Base-by-base conservation (phyloP, 2,113 vertebrate species). In the Hemibagrus wyckioides region DNA sequence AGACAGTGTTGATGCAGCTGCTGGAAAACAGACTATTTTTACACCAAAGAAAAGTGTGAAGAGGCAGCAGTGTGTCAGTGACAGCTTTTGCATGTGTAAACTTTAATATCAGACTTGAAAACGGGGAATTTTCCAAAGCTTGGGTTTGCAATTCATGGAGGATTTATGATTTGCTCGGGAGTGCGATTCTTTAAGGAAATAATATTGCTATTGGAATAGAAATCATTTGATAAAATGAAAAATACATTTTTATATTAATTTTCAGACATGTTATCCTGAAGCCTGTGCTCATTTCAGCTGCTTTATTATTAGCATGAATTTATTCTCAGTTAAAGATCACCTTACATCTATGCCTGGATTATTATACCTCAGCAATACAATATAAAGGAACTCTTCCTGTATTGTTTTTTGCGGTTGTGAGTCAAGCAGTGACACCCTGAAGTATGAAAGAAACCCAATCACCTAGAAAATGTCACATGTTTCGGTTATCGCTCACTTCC, bases 401-500 rank as follows among this genome's bases (percentile, higher is more conserved):
- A 36, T 39, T n/a, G 36, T 59, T 65, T n/a, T 80, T 52, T 39
- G 67, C 65, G 50, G 65, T 71, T 52, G 4, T 21, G 23, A n/a
- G 2, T 75, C 0, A 44, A 52, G 23, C 75, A 80, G 17, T 30
- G 65, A 11, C 13, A 57, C 30, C 36, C 25, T 39, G 30, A 30
- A 39, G 44, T 44, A 14, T n/a, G 8, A 76, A 52, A 57, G 30
- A 54, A 84, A 69, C 65, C 14, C 33, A 30, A 30, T 80, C 59
- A 69, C 50, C 25, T 77, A 57, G 76, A 73, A 89, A 81, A 86
- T 89, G 63, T 87, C 76, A 71, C 76, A 83, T 54, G 59, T 86
- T 88, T 90, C 65, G 28, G 36, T 83, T 89, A 30, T 87, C 54
- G 6, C 14, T 15, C 67, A 39, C 36, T 89, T 87, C 85, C 88